phyloP scores from a whole-genome alignment of 2,888 invertebrate species.

The Drosophila meridionalis region DNA sequence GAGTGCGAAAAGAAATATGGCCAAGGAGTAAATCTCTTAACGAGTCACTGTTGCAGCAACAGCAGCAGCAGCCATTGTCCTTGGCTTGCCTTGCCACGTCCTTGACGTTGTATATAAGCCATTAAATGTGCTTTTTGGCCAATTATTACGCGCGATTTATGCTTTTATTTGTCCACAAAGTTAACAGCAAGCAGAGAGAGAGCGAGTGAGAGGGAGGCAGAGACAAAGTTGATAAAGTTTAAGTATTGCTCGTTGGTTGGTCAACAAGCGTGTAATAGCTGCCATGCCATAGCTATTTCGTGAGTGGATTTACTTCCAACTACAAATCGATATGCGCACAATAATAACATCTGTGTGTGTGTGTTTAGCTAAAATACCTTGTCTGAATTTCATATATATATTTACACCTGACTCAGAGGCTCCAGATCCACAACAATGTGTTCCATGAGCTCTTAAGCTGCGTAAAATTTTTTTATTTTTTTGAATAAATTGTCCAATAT shows the following conservation, averaged over 20 bases:
- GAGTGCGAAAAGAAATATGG: conserved; percentile 58
- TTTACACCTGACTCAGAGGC: conserved; percentile 7
- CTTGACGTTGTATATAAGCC: conserved; percentile 58
- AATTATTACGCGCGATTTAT: conserved; percentile 80
- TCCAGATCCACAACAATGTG: conserved; percentile 32
- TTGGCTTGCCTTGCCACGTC: conserved; percentile 5
- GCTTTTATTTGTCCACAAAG: conserved; percentile 80
- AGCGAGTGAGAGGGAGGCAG: neutral
- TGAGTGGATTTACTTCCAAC: conserved; percentile 49
- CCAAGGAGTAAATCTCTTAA: conserved; percentile 74
- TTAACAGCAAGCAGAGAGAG: conserved; percentile 23
- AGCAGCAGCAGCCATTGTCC: conserved; percentile 27
- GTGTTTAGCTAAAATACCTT: conserved; percentile 7
- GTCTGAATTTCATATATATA: conserved; percentile 17
- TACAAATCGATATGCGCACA: conserved; percentile 32
- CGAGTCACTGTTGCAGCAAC: conserved; percentile 44
- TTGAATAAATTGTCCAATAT: neutral
- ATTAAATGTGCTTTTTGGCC: conserved; percentile 78
- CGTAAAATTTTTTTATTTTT: neutral
- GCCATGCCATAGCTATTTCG: conserved; percentile 27
- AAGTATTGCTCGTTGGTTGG: conserved; percentile 43
- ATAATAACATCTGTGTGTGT: neutral
- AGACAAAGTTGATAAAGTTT: neutral
- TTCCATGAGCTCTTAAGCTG: conserved; percentile 25
- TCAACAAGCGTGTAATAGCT: conserved; percentile 64